A percentile compares a stretch with the other conserved stretches of the same genome.
Conservation (phyloP, 2,797 vertebrate species). For the Enteromius treurensis region DNA sequence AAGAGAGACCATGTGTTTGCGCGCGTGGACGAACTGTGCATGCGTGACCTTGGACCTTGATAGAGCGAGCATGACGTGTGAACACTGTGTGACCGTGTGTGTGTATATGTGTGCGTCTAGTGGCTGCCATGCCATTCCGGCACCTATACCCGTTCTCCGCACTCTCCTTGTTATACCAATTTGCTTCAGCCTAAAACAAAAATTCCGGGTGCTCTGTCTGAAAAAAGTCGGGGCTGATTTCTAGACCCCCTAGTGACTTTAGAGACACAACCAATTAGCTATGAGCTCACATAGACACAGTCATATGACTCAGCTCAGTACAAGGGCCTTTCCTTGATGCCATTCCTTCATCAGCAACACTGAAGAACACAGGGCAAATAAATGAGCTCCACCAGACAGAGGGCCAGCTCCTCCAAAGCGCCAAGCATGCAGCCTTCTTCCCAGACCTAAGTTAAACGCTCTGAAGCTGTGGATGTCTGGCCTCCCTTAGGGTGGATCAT, state of each 20-base stretch:
- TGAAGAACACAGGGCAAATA: slow-evolving; percentile 45
- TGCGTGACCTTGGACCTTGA: slow-evolving; percentile 40
- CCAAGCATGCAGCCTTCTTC: slow-evolving; percentile 34
- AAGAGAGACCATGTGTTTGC: slow-evolving; percentile 40
- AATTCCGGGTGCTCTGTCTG: slow-evolving; percentile 26
- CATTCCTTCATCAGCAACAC: slow-evolving; percentile 44
- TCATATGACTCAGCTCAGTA: slow-evolving; percentile 31
- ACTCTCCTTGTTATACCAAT: slow-evolving; percentile 4
- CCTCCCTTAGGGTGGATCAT: slow-evolving; percentile 47
- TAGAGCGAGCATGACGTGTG: slow-evolving; percentile 15
- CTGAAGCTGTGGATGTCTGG: slow-evolving; percentile 21
- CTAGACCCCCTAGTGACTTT: slow-evolving; percentile 48
- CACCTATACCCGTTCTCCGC: slow-evolving; percentile 8
- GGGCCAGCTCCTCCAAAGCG: slow-evolving; percentile 14
- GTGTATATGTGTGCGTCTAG: slow-evolving; percentile 30
- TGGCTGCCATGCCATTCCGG: neutral
- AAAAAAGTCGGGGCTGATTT: slow-evolving; percentile 50
- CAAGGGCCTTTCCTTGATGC: slow-evolving; percentile 30
- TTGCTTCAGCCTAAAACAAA: neutral
- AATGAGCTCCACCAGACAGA: slow-evolving; percentile 36
- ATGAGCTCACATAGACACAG: slow-evolving; percentile 49
- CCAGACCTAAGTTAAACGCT: slow-evolving; percentile 21
- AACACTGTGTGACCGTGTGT: slow-evolving; percentile 32
- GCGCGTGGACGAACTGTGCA: slow-evolving; percentile 23
- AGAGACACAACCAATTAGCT: slow-evolving; percentile 56